These are phyloP conservation scores for Melipona bicolor DNA, from an alignment of 2,888 invertebrate genomes.

Conservation along the genomic window DNA sequence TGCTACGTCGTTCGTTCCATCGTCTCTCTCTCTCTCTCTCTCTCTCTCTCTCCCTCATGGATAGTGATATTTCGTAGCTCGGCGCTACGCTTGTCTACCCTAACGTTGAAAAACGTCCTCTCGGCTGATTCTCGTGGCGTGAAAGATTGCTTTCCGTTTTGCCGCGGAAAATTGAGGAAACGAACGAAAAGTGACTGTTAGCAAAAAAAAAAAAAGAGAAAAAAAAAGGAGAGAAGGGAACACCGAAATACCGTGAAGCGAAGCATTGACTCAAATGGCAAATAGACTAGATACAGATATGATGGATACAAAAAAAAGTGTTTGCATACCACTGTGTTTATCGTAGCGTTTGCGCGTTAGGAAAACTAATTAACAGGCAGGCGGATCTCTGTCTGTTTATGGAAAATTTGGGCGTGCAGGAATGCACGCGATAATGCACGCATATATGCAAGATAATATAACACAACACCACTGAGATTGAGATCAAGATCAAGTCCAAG, in stretches of 20 bases:
- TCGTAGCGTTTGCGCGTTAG: no score
- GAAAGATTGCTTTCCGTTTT: constrained; percentile 13
- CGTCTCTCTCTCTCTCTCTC: not conserved
- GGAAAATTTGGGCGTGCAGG: no score
- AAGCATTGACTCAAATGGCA: constrained; percentile 36
- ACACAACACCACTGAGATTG: no score
- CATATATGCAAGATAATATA: no score
- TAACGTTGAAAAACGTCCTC: not conserved
- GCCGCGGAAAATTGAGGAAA: not conserved
- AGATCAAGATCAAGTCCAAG: no score
- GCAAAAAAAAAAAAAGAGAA: no score
- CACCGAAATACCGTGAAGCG: not conserved
- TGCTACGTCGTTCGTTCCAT: constrained; percentile 18
- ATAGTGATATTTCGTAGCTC: not conserved
- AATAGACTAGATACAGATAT: constrained; percentile 43
- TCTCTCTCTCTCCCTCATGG: not conserved
- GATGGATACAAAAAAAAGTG: not conserved
- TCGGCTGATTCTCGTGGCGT: not conserved
- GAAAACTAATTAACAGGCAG: no score
- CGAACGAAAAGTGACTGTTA: constrained; percentile 4
- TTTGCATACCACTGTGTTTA: no score
- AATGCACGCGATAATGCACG: no score
- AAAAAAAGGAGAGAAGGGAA: not conserved
- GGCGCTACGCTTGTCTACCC: constrained; percentile 10
- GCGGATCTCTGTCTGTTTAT: no score